Evolutionary conservation across 2,797 vertebrate species (phyloP).

Genomic region (Gorsachius magnificus): DNA sequence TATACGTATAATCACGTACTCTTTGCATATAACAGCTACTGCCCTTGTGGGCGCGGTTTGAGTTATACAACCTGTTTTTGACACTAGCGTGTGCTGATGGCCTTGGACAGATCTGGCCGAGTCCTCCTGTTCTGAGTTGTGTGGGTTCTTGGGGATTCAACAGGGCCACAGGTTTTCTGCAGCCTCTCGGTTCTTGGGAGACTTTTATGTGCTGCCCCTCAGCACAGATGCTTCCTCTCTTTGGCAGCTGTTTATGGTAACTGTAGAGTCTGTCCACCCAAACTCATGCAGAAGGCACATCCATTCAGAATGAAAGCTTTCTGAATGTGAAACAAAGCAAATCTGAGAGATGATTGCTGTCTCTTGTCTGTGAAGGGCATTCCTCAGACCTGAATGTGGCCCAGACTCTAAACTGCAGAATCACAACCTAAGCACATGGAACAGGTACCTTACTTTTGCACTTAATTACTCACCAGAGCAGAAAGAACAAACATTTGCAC

Average conservation of each 20-base stretch:
- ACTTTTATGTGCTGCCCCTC: neutral
- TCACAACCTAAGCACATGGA: neutral
- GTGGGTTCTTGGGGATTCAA: neutral
- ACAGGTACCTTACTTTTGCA: neutral
- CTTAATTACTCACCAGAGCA: neutral
- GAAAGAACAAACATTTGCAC: neutral
- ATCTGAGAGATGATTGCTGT: neutral
- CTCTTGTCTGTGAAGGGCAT: neutral
- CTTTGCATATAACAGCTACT: neutral
- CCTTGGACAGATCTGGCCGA: neutral
- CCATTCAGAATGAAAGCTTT: neutral
- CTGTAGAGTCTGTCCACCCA: neutral
- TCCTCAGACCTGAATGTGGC: neutral
- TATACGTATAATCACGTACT: accelerated
- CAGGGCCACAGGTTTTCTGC: neutral
- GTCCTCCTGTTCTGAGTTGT: neutral
- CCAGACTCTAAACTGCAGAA: neutral
- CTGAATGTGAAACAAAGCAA: neutral
- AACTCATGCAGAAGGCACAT: neutral
- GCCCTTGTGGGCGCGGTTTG: neutral
- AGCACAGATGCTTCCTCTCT: neutral
- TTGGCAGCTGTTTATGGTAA: neutral
- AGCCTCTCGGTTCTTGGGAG: accelerated
- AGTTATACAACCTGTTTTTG: neutral
- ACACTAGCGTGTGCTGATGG: neutral